Conservation (phyloP, 2,888 invertebrate genomes). For the Leptinotarsa haldemani region DNA sequence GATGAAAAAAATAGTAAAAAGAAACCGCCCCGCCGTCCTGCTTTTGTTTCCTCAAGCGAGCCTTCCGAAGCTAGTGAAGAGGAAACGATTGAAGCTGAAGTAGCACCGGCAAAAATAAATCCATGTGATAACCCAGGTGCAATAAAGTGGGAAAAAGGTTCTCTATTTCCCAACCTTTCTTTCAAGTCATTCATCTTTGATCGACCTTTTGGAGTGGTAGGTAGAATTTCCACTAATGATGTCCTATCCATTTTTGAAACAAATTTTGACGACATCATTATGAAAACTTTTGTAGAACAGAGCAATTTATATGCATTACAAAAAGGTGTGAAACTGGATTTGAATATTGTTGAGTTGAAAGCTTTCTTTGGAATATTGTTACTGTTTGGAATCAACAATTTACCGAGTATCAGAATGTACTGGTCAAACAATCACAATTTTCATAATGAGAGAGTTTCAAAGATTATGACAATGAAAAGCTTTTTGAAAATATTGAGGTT, state of each 20-base stretch:
- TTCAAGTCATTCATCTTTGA: too few species aligned
- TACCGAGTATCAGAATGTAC: background rate
- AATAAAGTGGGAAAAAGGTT: too few species aligned
- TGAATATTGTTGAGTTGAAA: background rate
- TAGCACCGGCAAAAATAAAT: background rate
- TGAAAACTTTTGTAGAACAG: background rate
- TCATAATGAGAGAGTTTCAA: constrained; percentile 7
- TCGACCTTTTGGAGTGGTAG: too few species aligned
- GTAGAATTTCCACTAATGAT: background rate
- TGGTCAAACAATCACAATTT: constrained; percentile 9
- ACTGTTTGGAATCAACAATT: background rate
- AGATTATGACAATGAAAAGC: constrained; percentile 21
- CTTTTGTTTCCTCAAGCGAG: constrained; percentile 10
- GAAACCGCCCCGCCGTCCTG: background rate
- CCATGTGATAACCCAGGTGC: background rate
- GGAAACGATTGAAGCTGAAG: constrained; percentile 2
- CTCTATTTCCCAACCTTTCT: too few species aligned
- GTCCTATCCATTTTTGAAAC: constrained; percentile 1
- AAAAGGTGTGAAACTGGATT: constrained; percentile 1
- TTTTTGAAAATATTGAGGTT: constrained; percentile 24
- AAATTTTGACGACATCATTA: background rate
- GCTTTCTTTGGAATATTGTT: background rate
- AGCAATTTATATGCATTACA: background rate
- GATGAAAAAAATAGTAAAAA: background rate
- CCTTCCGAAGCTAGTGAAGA: background rate